Conservation (phyloP, 2,113 vertebrate genomes). For the Corydoras maculifer region DNA sequence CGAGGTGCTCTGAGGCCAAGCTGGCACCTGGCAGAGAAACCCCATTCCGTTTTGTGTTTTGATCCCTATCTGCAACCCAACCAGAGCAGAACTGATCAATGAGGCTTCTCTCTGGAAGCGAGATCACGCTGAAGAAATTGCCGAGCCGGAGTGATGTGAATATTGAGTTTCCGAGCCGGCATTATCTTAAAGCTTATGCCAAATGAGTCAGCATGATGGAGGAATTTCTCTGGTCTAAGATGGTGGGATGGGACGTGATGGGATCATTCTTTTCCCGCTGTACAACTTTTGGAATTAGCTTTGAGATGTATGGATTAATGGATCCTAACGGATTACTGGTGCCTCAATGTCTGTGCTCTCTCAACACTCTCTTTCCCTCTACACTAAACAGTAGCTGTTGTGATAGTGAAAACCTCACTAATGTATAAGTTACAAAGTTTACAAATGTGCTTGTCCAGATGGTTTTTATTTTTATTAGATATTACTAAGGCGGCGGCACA, state of each 20-base stretch:
- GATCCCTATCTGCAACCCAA: conserved; percentile 36
- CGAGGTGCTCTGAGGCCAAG: conserved; percentile 20
- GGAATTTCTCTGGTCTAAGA: conserved; percentile 16
- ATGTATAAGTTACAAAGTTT: too few relatives aligned
- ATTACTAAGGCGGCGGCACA: too few relatives aligned
- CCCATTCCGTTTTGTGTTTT: conserved; percentile 11
- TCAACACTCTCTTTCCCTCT: conserved; percentile 11
- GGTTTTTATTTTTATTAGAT: too few relatives aligned
- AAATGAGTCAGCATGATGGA: conserved; percentile 16
- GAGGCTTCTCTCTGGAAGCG: conserved; percentile 8
- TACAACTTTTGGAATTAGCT: conserved; percentile 30
- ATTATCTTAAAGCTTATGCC: conserved; percentile 4
- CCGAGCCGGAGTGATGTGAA: conserved; percentile 6
- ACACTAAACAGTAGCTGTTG: too few relatives aligned
- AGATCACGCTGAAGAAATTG: conserved; percentile 18
- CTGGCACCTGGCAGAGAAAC: conserved; percentile 26
- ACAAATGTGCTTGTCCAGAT: too few relatives aligned
- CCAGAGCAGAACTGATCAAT: conserved; percentile 31
- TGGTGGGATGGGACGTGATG: conserved; percentile 13
- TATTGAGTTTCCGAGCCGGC: conserved; percentile 20
- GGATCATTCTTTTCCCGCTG: background rate
- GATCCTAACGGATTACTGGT: conserved; percentile 27
- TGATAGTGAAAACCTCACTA: too few relatives aligned
- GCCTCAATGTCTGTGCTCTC: conserved; percentile 27
- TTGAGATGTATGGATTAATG: conserved; percentile 32